Evolutionary conservation across 2,888 invertebrate genomes (phyloP).

Genomic region (Parapristionchus giblindavisi): DNA sequence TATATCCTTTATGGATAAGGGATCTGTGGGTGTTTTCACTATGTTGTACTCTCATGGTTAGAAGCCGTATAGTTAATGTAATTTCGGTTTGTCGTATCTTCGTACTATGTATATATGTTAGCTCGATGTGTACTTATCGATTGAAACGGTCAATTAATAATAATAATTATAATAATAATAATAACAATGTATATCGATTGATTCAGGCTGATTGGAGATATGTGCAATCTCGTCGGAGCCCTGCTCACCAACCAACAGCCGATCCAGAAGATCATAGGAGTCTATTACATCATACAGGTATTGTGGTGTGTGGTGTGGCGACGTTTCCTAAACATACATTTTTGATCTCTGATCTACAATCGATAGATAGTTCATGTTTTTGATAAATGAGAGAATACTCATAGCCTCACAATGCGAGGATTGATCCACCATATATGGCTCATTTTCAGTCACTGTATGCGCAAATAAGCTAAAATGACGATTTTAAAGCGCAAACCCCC

Average conservation of each 20-base stretch:
- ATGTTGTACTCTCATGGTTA: background rate
- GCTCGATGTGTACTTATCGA: background rate
- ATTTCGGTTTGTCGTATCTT: background rate
- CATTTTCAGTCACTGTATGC: too few relatives aligned
- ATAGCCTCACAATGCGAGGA: too few relatives aligned
- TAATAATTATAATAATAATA: background rate
- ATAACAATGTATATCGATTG: background rate
- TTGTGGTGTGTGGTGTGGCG: too few relatives aligned
- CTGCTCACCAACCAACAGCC: slow-evolving; percentile 70
- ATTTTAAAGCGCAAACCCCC: too few relatives aligned
- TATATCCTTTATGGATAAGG: too few relatives aligned
- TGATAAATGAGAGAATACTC: too few relatives aligned
- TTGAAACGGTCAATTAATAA: background rate
- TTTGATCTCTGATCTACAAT: too few relatives aligned
- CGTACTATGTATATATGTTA: background rate
- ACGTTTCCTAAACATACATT: slow-evolving; percentile 11
- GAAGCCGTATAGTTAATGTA: background rate
- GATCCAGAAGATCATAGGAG: slow-evolving; percentile 68
- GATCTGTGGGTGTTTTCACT: too few relatives aligned
- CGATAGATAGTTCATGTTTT: too few relatives aligned
- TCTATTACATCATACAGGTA: slow-evolving; percentile 65
- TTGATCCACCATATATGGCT: too few relatives aligned
- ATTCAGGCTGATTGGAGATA: slow-evolving; percentile 35
- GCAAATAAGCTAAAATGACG: too few relatives aligned
- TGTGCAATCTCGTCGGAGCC: slow-evolving; percentile 64